Conservation (phyloP, 37 sponge, comb jelly and placozoan species). For the Diacarnus erythraeanus region DNA sequence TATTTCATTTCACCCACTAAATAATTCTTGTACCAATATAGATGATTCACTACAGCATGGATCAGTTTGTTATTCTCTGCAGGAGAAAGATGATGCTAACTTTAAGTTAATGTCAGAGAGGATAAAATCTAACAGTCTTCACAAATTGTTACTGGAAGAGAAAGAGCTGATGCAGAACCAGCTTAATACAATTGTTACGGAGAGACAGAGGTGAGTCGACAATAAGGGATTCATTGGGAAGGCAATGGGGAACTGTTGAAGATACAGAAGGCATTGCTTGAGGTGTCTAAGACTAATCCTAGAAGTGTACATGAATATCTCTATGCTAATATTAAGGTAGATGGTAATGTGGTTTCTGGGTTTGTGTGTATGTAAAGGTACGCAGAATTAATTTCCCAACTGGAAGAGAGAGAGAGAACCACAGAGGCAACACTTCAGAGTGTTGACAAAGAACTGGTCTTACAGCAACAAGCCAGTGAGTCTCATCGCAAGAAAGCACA, state of each 20-base stretch:
- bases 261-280: too few relatives aligned
- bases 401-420: conserved; percentile 84
- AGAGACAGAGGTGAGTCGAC: conserved; percentile 58
- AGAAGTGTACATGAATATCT: too few relatives aligned
- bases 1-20: background rate
- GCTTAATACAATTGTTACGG: conserved; percentile 25
- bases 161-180: conserved; percentile 62
- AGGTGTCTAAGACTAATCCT: too few relatives aligned
- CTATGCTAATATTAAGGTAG: background rate
- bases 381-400: conserved; percentile 51
- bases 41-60: too few relatives aligned
- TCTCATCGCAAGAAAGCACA: conserved; percentile 79
- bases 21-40: background rate
- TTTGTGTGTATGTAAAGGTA: background rate
- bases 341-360: background rate
- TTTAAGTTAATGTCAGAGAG: conserved; percentile 97
- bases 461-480: conserved; percentile 88
- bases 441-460: conserved; percentile 77
- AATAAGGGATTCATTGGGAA: too few relatives aligned
- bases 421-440: conserved; percentile 54
- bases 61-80: background rate
- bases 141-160: conserved; percentile 80
- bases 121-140: conserved; percentile 76
- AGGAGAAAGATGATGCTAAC: conserved; percentile 99
- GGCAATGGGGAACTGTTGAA: background rate